phyloP scores from a whole-genome alignment of 2,888 invertebrate genomes.

The Bugula neritina region DNA sequence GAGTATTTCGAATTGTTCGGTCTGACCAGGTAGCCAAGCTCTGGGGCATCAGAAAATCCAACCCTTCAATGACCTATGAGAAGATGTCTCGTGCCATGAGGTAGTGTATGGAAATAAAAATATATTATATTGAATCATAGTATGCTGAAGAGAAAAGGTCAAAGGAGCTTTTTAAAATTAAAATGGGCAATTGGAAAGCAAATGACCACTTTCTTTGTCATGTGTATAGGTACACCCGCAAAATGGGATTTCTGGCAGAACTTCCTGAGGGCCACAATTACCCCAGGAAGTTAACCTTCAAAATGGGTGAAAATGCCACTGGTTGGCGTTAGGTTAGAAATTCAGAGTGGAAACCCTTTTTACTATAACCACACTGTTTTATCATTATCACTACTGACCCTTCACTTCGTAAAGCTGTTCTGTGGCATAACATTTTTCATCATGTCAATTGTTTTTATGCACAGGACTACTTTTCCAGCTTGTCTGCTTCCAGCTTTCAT shows the following conservation, averaged over 20 bases:
- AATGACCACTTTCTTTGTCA: not conserved
- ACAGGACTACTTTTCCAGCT: not conserved
- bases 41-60: constrained; percentile 80
- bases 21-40: constrained; percentile 78
- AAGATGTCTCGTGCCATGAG: constrained; percentile 85
- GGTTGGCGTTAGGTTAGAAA: constrained; percentile 18
- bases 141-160: too few relatives aligned
- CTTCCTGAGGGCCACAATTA: constrained; percentile 12
- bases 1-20: constrained; percentile 80
- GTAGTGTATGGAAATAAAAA: too few relatives aligned
- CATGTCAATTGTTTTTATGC: not conserved
- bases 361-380: not conserved
- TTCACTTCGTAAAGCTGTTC: not conserved
- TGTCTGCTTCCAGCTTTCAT: not conserved
- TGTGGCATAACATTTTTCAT: not conserved
- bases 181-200: too few relatives aligned
- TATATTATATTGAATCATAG: too few relatives aligned
- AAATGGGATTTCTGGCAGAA: constrained; percentile 23
- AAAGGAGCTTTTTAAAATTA: too few relatives aligned
- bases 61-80: constrained; percentile 84
- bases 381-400: not conserved
- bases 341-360: not conserved
- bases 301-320: constrained; percentile 12
- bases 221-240: constrained; percentile 1
- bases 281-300: constrained; percentile 12